These are phyloP conservation scores for Sarcophaga variegata DNA, from an alignment of 2,888 invertebrate species.

Conservation along the genomic window DNA sequence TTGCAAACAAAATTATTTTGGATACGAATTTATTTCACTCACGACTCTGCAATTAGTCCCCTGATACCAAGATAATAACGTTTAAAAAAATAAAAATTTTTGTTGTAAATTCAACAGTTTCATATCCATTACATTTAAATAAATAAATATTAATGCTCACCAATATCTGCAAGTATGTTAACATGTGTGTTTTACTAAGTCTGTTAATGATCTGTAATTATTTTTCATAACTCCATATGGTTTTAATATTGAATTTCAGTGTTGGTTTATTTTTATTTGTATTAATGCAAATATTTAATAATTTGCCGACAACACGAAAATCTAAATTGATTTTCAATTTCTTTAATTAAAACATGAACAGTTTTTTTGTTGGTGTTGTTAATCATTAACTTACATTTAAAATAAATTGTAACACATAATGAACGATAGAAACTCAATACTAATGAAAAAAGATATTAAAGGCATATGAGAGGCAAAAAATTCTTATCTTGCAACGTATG, in stretches of 20 bases:
- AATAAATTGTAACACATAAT: background rate
- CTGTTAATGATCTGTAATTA: background rate
- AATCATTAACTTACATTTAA: background rate
- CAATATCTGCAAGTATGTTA: background rate
- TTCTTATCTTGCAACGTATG: too few species aligned
- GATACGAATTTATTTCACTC: too few species aligned
- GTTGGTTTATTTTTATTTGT: background rate
- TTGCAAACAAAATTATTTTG: too few species aligned
- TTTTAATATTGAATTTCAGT: background rate
- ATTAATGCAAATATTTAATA: slow-evolving; percentile 10
- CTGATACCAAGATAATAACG: too few species aligned
- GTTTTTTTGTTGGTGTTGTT: background rate
- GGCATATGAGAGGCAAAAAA: too few species aligned
- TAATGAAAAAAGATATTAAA: background rate
- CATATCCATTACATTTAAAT: background rate
- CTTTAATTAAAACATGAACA: background rate
- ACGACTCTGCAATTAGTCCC: too few species aligned
- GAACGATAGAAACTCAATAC: slow-evolving; percentile 12
- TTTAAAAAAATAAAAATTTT: background rate
- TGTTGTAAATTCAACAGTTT: background rate
- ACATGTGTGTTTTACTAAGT: slow-evolving; percentile 6
- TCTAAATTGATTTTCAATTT: background rate
- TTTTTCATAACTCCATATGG: background rate
- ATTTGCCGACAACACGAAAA: background rate
- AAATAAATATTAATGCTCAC: background rate